A percentile compares a stretch with the other conserved stretches of the same genome.
phyloP scores from a whole-genome alignment of 2,797 vertebrate species.

The Petrocephalus schoutedeni region DNA sequence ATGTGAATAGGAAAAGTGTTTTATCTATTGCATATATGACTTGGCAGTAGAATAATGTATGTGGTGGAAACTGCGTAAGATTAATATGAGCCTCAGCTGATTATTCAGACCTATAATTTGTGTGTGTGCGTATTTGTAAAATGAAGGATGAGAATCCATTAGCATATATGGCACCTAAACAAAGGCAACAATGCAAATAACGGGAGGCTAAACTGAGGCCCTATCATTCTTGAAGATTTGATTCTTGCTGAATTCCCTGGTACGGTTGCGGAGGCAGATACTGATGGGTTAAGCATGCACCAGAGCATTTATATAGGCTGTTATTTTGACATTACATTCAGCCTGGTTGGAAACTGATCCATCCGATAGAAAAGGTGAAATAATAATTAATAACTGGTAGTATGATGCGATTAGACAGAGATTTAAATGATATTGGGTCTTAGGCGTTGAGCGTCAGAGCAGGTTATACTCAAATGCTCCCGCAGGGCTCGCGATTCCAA shows the following conservation, averaged over 20 bases:
- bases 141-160: neutral
- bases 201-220: slow-evolving; percentile 52
- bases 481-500: too few species aligned
- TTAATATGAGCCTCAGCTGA: neutral
- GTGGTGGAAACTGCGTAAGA: neutral
- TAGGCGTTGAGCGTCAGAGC: neutral
- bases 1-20: neutral
- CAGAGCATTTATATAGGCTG: slow-evolving; percentile 54
- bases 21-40: neutral
- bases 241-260: slow-evolving; percentile 65
- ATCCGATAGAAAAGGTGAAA: neutral
- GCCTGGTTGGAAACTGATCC: neutral
- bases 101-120: neutral
- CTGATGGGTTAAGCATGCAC: slow-evolving; percentile 12
- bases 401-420: neutral
- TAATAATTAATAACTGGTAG: neutral
- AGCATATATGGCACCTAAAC: neutral
- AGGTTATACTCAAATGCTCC: neutral
- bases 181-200: slow-evolving; percentile 17
- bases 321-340: slow-evolving; percentile 32
- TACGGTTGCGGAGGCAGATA: slow-evolving; percentile 49
- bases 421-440: neutral
- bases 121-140: neutral
- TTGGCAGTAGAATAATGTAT: neutral
- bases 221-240: slow-evolving; percentile 56